Conservation (phyloP, 2,797 vertebrate species). For the Florisuga fusca region DNA sequence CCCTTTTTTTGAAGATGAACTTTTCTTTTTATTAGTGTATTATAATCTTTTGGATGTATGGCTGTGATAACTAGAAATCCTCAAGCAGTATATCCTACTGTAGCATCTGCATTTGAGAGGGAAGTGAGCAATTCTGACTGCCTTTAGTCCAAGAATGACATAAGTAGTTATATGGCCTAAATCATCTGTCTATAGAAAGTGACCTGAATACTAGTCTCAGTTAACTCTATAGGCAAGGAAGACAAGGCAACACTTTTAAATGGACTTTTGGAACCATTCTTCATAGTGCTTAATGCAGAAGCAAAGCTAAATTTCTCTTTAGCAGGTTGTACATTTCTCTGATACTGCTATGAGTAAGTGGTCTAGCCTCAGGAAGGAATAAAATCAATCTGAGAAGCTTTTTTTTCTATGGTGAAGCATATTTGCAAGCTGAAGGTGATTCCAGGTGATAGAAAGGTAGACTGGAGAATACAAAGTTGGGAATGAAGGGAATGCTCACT, state of each 20-base stretch:
- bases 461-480: not conserved
- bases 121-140: not conserved
- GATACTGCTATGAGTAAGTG: not conserved
- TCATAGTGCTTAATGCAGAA: not conserved
- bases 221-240: not conserved
- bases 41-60: not conserved
- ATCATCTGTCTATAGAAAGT: not conserved
- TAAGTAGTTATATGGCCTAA: not conserved
- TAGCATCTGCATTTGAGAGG: not conserved
- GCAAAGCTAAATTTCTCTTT: not conserved
- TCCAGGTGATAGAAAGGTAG: not conserved
- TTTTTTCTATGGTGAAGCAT: not conserved
- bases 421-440: not conserved
- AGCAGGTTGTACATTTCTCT: not conserved
- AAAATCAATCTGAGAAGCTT: not conserved
- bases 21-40: not conserved
- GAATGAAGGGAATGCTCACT: not conserved
- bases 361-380: not conserved
- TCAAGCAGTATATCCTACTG: not conserved
- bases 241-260: not conserved
- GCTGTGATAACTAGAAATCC: not conserved
- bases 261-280: not conserved
- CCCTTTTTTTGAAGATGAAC: not conserved
- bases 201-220: fast-evolving
- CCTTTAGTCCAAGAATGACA: not conserved